Conservation (phyloP, 2,797 vertebrate species). For the Eidolon dupreanum region DNA sequence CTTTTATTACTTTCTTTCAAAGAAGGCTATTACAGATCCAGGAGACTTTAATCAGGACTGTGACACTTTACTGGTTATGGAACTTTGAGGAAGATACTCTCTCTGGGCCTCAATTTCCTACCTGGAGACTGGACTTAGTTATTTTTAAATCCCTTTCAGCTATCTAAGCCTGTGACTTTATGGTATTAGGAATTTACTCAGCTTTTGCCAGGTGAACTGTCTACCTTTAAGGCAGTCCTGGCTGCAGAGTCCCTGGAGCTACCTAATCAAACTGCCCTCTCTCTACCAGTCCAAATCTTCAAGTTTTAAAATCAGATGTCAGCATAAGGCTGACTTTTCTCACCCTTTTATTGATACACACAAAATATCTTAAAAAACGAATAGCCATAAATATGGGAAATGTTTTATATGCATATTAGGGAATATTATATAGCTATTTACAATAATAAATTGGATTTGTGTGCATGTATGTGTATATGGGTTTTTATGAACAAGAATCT, state of each 20-base stretch:
- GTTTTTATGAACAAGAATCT: background rate
- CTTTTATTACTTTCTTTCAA: constrained; percentile 11
- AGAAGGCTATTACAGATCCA: background rate
- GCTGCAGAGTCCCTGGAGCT: background rate
- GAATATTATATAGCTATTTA: background rate
- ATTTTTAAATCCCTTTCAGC: constrained; percentile 19
- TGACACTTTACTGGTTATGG: background rate
- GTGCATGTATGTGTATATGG: background rate
- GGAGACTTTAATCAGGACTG: background rate
- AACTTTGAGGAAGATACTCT: background rate
- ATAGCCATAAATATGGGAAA: background rate
- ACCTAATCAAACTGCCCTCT: background rate
- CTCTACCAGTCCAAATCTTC: background rate
- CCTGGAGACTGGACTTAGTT: background rate
- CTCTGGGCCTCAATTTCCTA: background rate
- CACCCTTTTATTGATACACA: background rate
- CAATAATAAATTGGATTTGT: background rate
- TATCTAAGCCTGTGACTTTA: background rate
- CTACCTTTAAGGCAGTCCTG: background rate
- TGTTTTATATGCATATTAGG: background rate
- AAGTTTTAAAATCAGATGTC: background rate
- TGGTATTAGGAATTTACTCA: background rate
- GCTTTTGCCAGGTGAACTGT: background rate
- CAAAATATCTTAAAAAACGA: constrained; percentile 27
- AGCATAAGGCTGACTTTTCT: background rate